A percentile compares a stretch with the other conserved stretches of the same genome.
Evolutionary conservation across 2,113 vertebrate species (phyloP).

Genomic region (Anser brachyrhynchus): DNA sequence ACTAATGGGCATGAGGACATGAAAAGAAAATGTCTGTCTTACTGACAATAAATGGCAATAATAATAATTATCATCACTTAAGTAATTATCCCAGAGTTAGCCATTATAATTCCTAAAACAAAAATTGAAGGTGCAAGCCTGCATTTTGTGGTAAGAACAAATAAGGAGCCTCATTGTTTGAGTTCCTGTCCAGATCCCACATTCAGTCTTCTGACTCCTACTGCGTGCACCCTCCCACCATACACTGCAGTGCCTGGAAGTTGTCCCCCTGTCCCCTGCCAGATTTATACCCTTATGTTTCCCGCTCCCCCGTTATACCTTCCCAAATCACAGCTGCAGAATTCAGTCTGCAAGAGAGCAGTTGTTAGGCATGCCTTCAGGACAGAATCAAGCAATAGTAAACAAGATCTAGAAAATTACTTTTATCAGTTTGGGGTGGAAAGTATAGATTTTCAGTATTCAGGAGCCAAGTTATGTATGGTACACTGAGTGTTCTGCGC

Average conservation of each 20-base stretch:
- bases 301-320: background rate
- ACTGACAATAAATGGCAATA: background rate
- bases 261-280: accelerated
- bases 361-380: background rate
- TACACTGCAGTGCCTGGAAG: background rate
- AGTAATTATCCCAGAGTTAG: background rate
- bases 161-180: background rate
- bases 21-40: background rate
- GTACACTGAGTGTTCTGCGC: background rate
- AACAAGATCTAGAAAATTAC: background rate
- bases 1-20: background rate
- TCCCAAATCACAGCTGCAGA: background rate
- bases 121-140: background rate
- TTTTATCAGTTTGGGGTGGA: background rate
- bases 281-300: background rate
- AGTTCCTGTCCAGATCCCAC: background rate
- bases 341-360: background rate
- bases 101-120: background rate
- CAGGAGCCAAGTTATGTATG: background rate
- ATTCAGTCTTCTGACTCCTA: background rate
- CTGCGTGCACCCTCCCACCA: background rate
- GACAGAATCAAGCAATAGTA: background rate
- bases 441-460: background rate
- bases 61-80: background rate
- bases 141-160: background rate